phyloP scores from a whole-genome alignment of 2,797 vertebrate species.

The Peromyscus nudipes region DNA sequence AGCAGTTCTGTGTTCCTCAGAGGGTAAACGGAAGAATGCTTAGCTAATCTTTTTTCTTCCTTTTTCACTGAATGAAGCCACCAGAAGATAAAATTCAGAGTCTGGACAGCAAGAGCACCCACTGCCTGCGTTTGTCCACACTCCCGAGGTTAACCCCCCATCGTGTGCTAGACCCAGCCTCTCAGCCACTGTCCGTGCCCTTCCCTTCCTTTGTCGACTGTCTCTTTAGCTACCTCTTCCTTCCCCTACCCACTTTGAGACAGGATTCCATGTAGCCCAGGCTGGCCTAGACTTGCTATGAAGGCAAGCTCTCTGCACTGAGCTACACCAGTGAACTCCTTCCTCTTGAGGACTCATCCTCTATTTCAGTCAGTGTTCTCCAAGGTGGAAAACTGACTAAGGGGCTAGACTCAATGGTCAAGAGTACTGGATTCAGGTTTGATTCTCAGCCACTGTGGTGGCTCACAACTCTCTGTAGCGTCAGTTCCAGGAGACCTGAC shows the following conservation, averaged over 20 bases:
- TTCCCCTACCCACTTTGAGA: neutral
- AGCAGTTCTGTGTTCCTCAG: neutral
- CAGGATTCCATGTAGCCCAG: neutral
- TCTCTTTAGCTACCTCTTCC: neutral
- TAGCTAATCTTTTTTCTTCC: neutral
- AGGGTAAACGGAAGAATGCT: neutral
- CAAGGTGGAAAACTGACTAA: neutral
- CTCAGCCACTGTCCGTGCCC: neutral
- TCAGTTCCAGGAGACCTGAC: neutral
- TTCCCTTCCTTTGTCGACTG: neutral
- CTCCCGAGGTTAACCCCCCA: neutral
- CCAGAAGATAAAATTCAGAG: neutral
- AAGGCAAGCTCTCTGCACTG: neutral
- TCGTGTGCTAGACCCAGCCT: neutral
- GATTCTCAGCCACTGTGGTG: neutral
- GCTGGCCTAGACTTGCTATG: neutral
- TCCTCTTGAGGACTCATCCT: neutral
- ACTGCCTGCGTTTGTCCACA: too few relatives aligned
- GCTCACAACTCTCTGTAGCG: neutral
- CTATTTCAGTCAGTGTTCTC: neutral
- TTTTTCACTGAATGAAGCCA: neutral
- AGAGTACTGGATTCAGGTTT: neutral
- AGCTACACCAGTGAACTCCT: neutral
- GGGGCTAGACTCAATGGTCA: neutral
- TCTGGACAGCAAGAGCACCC: neutral